Evolutionary conservation across 1,140 invertebrate species (phyloP).

Genomic region (Tachypleus tridentatus): DNA sequence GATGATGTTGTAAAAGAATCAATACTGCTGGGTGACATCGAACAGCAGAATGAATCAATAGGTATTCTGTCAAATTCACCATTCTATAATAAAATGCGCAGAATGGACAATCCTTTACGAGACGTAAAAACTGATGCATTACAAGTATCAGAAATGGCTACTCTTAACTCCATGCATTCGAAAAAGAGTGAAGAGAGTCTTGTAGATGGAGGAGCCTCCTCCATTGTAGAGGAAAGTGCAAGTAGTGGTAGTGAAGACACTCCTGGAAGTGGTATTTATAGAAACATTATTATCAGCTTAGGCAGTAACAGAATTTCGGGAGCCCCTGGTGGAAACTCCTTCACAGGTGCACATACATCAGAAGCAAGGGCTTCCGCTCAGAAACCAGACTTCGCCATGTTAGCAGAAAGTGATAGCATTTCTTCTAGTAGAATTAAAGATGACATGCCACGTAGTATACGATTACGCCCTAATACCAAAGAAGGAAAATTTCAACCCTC

Average conservation of each 20-base stretch:
- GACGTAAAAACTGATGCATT: background rate
- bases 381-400: too few species aligned
- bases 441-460: too few species aligned
- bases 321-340: too few species aligned
- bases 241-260: constrained; percentile 25
- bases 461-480: too few species aligned
- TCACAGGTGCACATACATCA: too few species aligned
- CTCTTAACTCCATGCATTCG: constrained; percentile 7
- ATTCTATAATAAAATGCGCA: constrained; percentile 3
- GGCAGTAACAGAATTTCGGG: constrained; percentile 6
- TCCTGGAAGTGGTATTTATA: constrained; percentile 24
- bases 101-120: background rate
- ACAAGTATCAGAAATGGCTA: constrained; percentile 2
- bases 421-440: too few species aligned
- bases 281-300: constrained; percentile 28
- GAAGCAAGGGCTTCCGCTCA: too few species aligned
- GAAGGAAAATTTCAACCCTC: too few species aligned
- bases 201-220: constrained; percentile 18
- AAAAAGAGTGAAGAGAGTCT: constrained; percentile 22
- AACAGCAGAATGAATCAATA: background rate
- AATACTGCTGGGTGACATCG: constrained; percentile 11
- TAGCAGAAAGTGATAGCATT: too few species aligned
- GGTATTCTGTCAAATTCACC: background rate
- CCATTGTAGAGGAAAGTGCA: constrained; percentile 26
- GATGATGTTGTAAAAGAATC: constrained; percentile 5